Percentiles rank a stretch among this genome's conserved stretches.
phyloP scores from a whole-genome alignment of 2,797 vertebrate species.

The Protonibea diacanthus region DNA sequence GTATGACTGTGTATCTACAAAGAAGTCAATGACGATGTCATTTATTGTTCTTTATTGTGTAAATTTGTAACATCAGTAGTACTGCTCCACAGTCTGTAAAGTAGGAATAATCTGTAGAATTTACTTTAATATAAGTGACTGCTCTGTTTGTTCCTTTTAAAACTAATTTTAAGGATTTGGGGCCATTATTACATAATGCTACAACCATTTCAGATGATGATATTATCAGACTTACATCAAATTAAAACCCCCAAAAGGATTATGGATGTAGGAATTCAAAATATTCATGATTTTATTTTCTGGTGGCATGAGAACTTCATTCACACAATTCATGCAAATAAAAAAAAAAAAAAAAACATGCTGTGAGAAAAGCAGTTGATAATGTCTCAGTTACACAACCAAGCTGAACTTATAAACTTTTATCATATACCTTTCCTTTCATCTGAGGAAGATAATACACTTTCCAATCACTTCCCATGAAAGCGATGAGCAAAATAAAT shows the following conservation, averaged over 20 bases:
- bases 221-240: constrained; percentile 38
- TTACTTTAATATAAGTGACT: constrained; percentile 1
- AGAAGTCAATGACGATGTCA: not conserved
- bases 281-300: constrained; percentile 26
- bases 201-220: constrained; percentile 30
- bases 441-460: not conserved
- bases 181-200: constrained; percentile 23
- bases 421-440: not conserved
- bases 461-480: not conserved
- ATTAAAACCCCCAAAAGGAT: constrained; percentile 36
- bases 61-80: not conserved
- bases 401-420: not conserved
- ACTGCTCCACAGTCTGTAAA: not conserved
- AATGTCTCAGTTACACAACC: not conserved
- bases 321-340: no score
- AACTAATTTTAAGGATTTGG: not conserved
- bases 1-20: not conserved
- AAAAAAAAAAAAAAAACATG: not conserved
- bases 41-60: not conserved
- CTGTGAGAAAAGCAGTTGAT: not conserved
- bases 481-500: constrained; percentile 17
- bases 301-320: not conserved
- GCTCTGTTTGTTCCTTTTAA: constrained; percentile 10
- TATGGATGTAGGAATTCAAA: constrained; percentile 6
- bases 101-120: constrained; percentile 4